These are phyloP conservation scores for Sisyra terminalis DNA, from an alignment of 2,888 invertebrate genomes.

Conservation along the genomic window DNA sequence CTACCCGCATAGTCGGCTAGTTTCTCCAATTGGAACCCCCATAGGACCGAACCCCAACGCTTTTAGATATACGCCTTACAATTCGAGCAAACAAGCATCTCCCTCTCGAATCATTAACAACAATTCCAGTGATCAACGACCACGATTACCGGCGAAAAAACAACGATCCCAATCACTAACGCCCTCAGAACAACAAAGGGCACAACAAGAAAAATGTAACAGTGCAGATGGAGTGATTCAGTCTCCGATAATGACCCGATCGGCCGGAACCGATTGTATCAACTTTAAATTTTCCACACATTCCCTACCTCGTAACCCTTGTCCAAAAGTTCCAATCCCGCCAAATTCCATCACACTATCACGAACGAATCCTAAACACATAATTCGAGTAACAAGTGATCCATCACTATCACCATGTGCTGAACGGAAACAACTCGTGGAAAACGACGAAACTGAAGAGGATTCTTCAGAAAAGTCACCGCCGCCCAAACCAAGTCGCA, in stretches of 20 bases:
- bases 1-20: constrained; percentile 27
- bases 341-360: constrained; percentile 28
- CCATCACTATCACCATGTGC: constrained; percentile 36
- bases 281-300: constrained; percentile 36
- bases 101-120: constrained; percentile 28
- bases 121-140: constrained; percentile 25
- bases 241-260: constrained; percentile 27
- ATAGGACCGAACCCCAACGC: constrained; percentile 12
- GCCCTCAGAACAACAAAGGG: constrained; percentile 35
- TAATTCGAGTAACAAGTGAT: constrained; percentile 43
- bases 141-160: constrained; percentile 37
- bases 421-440: constrained; percentile 37
- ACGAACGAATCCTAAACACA: constrained; percentile 31
- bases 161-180: constrained; percentile 69
- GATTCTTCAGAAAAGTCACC: constrained; percentile 30
- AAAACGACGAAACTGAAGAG: constrained; percentile 33
- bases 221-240: constrained; percentile 56
- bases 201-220: constrained; percentile 40
- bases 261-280: constrained; percentile 21
- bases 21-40: constrained; percentile 26
- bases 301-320: constrained; percentile 33
- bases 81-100: constrained; percentile 32
- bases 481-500: constrained; percentile 47
- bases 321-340: constrained; percentile 33
- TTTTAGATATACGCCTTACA: constrained; percentile 17